Percentiles rank a stretch among this genome's conserved stretches.
These are phyloP conservation scores for Sesamia nonagrioides DNA, from an alignment of 1,140 invertebrate species.

Conservation along the genomic window DNA sequence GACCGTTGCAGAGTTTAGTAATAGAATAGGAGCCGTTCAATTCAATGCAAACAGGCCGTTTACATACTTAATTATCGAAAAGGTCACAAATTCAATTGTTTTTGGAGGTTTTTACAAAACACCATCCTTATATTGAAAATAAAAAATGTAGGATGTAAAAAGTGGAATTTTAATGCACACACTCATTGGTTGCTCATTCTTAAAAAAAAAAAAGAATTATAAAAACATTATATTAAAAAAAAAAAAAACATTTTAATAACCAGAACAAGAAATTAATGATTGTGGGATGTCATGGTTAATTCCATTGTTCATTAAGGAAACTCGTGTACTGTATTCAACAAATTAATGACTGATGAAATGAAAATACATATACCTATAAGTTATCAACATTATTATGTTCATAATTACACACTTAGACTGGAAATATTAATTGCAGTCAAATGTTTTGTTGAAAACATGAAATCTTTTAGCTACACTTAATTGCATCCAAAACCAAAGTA, in stretches of 20 bases:
- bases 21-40: constrained; percentile 88
- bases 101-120: constrained; percentile 88
- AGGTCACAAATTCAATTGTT: constrained; percentile 88
- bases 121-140: constrained; percentile 65
- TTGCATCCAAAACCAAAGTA: too few species aligned
- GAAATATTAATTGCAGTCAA: not conserved
- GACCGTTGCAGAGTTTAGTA: constrained; percentile 86
- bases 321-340: not conserved
- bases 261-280: too few species aligned
- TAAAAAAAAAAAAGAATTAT: not conserved
- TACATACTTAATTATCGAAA: constrained; percentile 89
- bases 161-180: not conserved
- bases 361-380: constrained; percentile 22
- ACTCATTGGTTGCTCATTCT: not conserved
- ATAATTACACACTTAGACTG: constrained; percentile 31
- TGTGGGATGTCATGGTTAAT: too few species aligned
- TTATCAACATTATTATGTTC: constrained; percentile 28
- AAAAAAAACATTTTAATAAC: too few species aligned
- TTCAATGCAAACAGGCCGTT: constrained; percentile 89
- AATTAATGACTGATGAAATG: not conserved
- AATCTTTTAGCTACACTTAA: too few species aligned
- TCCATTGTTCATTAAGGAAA: too few species aligned
- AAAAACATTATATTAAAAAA: too few species aligned
- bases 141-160: constrained; percentile 1
- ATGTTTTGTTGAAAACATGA: too few species aligned